Evolutionary conservation across 2,888 invertebrate species (phyloP), one percentile per base, ranked within the genome.

Genomic region (Drosophila mulleri): DNA sequence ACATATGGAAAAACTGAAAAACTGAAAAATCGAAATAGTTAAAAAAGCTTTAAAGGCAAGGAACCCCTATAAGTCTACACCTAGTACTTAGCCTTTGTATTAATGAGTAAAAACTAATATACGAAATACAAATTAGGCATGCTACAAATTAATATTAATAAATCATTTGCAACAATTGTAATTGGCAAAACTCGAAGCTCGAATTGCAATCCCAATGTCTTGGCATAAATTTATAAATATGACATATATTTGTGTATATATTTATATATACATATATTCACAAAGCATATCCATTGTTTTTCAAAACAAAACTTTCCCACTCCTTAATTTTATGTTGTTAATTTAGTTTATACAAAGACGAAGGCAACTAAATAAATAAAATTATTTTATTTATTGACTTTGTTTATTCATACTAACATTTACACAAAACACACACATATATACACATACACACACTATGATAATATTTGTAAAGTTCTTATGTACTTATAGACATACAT

Each of bases 281-380:
- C 71, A 74, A 81, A 84, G 89, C 89, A 89, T 89, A 86, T 86
- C 86, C 86, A 86, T 82, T 89, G 88, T 86, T 89, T 86, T 82
- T 88, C 58, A 85, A 89, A 85, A 85, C 88, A 81, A 72, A 77
- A 72, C 57, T 52, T 26, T 63, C 62, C 50, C 50, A 50, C 50
- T 50, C 50, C 42, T 63, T 67, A 70, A 66, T 44, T 75, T 72
- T 72, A 73, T 67, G 78, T 78, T 76, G 75, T 78, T 82, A 58
- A 78, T 74, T 80, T 72, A 78, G 72, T 74, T 78, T 53, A 81
- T 81, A 77, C 56, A 68, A 73, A 70, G 42, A 60, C 76, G 61
- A 82, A 64, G 53, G 63, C 66, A 58, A 76, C 53, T 52, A 47
- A 64, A 70, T 67, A 65, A 70, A 48, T 62, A 39, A 66, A 72